A percentile compares a stretch with the other conserved stretches of the same genome.
phyloP scores from a whole-genome alignment of 1,140 invertebrate species.

The Armadillidium nasatum region DNA sequence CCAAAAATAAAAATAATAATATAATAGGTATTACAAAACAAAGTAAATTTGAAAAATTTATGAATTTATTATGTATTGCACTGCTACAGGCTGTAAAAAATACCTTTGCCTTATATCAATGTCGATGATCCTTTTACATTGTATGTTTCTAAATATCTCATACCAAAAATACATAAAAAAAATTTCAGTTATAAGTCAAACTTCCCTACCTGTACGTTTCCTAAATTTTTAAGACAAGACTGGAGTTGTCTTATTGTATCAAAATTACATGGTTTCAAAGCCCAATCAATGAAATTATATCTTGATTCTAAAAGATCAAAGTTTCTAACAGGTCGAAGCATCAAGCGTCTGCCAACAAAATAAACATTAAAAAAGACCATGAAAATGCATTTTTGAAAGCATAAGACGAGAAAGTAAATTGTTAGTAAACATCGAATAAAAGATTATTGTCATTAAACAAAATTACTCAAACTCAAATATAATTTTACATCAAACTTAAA shows the following conservation, averaged over 20 bases:
- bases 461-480: too few relatives aligned
- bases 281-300: constrained; percentile 60
- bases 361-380: not conserved
- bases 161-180: too few relatives aligned
- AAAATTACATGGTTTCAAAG: constrained; percentile 55
- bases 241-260: constrained; percentile 57
- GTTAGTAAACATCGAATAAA: too few relatives aligned
- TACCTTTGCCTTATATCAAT: constrained; percentile 49
- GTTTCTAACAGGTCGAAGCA: constrained; percentile 60
- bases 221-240: constrained; percentile 58
- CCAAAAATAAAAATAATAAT: too few relatives aligned
- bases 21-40: too few relatives aligned
- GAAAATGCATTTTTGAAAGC: too few relatives aligned
- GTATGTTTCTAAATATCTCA: too few relatives aligned
- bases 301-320: constrained; percentile 55
- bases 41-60: not conserved
- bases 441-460: too few relatives aligned
- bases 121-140: too few relatives aligned
- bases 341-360: constrained; percentile 50
- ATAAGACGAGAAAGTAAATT: too few relatives aligned
- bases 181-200: not conserved
- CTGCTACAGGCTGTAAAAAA: too few relatives aligned
- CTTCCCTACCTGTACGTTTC: constrained; percentile 54
- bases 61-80: not conserved
- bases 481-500: too few relatives aligned